A percentile compares a stretch with the other conserved stretches of the same genome.
Evolutionary conservation across 1,140 invertebrate genomes (phyloP).

Genomic region (Heliconius nattereri): DNA sequence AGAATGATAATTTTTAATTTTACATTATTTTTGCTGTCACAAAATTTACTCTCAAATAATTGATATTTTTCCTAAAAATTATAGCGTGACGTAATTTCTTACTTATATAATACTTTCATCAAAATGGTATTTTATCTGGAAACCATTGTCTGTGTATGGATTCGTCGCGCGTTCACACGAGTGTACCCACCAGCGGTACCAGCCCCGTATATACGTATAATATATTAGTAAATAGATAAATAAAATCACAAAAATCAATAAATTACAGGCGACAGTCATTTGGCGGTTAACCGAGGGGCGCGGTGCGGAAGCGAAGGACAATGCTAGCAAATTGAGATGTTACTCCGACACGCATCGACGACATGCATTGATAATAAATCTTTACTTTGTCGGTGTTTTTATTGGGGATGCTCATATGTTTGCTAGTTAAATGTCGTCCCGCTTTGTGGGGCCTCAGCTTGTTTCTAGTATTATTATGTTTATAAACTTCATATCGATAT

Average conservation of each 20-base stretch:
- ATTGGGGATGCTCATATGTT: slow-evolving; percentile 16
- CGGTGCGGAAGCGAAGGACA: slow-evolving; percentile 50
- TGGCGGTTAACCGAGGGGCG: slow-evolving; percentile 25
- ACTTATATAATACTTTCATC: background rate
- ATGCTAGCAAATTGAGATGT: slow-evolving; percentile 67
- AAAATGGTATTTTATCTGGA: background rate
- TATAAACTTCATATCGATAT: background rate
- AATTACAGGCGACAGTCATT: slow-evolving; percentile 24
- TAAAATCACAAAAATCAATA: slow-evolving; percentile 34
- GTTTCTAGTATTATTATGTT: background rate
- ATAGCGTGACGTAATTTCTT: background rate
- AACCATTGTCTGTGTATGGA: background rate
- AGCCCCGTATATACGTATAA: slow-evolving; percentile 16
- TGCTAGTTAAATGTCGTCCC: slow-evolving; percentile 11
- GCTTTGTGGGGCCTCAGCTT: background rate
- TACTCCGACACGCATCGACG: slow-evolving; percentile 50
- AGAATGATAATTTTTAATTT: too few relatives aligned
- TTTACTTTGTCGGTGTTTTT: slow-evolving; percentile 20
- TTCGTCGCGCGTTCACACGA: slow-evolving; percentile 12
- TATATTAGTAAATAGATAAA: slow-evolving; percentile 34
- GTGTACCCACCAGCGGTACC: background rate
- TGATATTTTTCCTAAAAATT: background rate
- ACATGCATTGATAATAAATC: slow-evolving; percentile 30
- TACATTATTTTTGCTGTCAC: too few relatives aligned
- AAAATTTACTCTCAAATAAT: background rate